A percentile compares a stretch with the other conserved stretches of the same genome.
Evolutionary conservation across 1,140 invertebrate species (phyloP).

Genomic region (Drosophila simulans): DNA sequence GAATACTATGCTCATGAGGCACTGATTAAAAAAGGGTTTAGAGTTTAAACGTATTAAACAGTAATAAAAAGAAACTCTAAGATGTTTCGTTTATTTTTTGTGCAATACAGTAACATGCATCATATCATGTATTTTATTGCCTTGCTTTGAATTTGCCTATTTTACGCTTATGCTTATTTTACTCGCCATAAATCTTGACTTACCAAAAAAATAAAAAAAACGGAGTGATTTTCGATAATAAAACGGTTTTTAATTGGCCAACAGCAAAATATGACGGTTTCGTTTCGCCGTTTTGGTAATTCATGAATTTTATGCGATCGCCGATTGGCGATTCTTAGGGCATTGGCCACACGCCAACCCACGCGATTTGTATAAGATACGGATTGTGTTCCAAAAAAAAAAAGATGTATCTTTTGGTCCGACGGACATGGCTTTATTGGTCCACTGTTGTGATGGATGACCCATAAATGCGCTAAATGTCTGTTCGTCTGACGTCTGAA

Average conservation of each 20-base stretch:
- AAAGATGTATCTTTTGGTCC: constrained; percentile 22
- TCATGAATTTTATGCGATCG: constrained; percentile 27
- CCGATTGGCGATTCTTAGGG: constrained; percentile 21
- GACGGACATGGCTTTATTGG: constrained; percentile 12
- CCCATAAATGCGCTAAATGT: constrained; percentile 36
- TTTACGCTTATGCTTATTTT: constrained; percentile 7
- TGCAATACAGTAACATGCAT: too few species aligned
- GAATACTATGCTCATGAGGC: too few species aligned
- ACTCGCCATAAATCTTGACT: constrained; percentile 24
- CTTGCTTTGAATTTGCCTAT: constrained; percentile 6
- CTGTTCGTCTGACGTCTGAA: constrained; percentile 9
- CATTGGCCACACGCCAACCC: constrained; percentile 68
- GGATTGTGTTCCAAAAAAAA: constrained; percentile 3
- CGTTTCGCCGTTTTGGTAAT: constrained; percentile 23
- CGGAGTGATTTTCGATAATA: constrained; percentile 36
- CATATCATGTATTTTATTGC: too few species aligned
- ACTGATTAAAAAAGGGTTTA: too few species aligned
- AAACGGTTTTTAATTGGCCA: constrained; percentile 42
- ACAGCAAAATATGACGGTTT: constrained; percentile 23
- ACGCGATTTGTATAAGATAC: constrained; percentile 40
- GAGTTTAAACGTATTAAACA: too few species aligned
- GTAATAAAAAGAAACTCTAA: too few species aligned
- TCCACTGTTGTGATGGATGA: constrained; percentile 20
- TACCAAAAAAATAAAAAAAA: constrained; percentile 1
- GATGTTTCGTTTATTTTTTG: too few species aligned